Conservation (phyloP, 2,113 vertebrate species). For the Syngnathus typhle region DNA sequence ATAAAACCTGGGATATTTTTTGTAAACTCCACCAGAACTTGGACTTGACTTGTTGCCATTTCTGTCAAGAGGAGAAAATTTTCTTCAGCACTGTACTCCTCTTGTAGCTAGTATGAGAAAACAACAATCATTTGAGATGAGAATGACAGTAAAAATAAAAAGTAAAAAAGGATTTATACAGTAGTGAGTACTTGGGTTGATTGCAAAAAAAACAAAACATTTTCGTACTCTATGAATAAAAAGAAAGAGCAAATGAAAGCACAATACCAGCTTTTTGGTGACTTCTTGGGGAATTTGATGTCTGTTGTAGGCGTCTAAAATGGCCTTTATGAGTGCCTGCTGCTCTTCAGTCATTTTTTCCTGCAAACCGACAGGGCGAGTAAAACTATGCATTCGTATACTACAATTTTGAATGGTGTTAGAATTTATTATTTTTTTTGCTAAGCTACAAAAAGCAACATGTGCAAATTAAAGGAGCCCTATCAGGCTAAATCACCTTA, state of each 20-base stretch:
- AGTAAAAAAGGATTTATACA: not conserved
- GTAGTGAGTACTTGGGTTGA: not conserved
- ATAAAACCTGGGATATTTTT: slow-evolving; percentile 90
- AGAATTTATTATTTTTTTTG: not conserved
- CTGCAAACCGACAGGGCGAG: slow-evolving; percentile 59
- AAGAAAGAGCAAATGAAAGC: not conserved
- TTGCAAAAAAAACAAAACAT: not conserved
- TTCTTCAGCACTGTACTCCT: slow-evolving; percentile 88
- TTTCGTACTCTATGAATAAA: not conserved
- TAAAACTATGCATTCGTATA: not conserved
- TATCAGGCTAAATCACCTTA: too few relatives aligned
- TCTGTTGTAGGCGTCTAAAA: slow-evolving; percentile 88
- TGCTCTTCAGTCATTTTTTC: slow-evolving; percentile 86
- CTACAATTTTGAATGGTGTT: not conserved
- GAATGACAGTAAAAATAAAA: not conserved
- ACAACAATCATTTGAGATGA: not conserved
- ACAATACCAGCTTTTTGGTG: slow-evolving; percentile 85
- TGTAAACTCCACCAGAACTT: slow-evolving; percentile 96
- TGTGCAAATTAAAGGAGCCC: not conserved
- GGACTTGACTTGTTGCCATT: slow-evolving; percentile 95
- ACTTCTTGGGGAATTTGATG: slow-evolving; percentile 91
- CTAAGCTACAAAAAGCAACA: too few relatives aligned
- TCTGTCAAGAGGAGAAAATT: slow-evolving; percentile 95
- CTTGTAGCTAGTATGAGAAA: slow-evolving; percentile 76
- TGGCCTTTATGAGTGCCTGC: slow-evolving; percentile 77